phyloP scores from a whole-genome alignment of 2,888 invertebrate species.

The Hyles lineata region DNA sequence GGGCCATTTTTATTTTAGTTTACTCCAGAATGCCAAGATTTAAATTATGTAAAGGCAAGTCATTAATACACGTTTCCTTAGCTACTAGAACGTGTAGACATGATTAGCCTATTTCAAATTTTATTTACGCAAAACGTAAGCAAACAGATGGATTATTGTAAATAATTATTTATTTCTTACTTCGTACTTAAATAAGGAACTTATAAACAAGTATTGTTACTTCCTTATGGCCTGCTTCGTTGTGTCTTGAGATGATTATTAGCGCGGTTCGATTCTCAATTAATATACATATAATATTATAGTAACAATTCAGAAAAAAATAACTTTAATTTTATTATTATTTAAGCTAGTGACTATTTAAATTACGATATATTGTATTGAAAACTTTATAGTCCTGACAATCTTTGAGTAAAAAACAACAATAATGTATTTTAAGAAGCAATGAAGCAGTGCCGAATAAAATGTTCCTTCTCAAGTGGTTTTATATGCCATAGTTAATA shows the following conservation, averaged over 20 bases:
- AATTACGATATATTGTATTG: no score
- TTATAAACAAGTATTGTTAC: slow-evolving; percentile 53
- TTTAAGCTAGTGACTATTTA: no score
- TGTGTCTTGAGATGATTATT: neutral
- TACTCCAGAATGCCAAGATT: slow-evolving; percentile 26
- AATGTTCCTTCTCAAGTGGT: slow-evolving; percentile 59
- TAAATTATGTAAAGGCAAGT: slow-evolving; percentile 14
- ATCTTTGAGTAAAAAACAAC: neutral
- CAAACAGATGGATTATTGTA: slow-evolving; percentile 27
- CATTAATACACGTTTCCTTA: neutral
- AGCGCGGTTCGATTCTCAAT: neutral
- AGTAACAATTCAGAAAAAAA: neutral
- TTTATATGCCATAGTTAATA: slow-evolving; percentile 57
- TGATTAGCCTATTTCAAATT: neutral
- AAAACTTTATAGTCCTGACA: neutral
- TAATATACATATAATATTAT: neutral
- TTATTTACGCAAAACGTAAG: slow-evolving; percentile 25
- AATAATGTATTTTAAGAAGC: neutral
- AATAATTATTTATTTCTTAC: slow-evolving; percentile 63
- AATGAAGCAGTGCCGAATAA: slow-evolving; percentile 34
- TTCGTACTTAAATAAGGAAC: slow-evolving; percentile 60
- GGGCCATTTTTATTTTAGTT: slow-evolving; percentile 3
- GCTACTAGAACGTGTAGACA: neutral
- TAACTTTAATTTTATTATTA: no score
- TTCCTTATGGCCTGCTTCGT: slow-evolving; percentile 38